phyloP scores from a whole-genome alignment of 1,140 invertebrate species.

The Lasioglossum baleicum region DNA sequence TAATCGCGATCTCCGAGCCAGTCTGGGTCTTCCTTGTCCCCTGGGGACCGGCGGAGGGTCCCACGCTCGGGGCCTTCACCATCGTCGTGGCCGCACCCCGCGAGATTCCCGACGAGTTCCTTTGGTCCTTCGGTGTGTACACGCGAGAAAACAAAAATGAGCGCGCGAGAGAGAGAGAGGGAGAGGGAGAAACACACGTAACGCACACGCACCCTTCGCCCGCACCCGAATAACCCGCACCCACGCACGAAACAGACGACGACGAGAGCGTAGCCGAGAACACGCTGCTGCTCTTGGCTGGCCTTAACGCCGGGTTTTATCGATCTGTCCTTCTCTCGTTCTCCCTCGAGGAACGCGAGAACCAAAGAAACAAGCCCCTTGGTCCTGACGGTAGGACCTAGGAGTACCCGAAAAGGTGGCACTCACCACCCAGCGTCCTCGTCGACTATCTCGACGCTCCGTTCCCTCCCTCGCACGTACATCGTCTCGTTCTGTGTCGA shows the following conservation, averaged over 20 bases:
- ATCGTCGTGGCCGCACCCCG: constrained; percentile 71
- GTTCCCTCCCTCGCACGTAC: constrained; percentile 44
- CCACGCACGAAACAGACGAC: background rate
- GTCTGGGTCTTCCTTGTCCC: constrained; percentile 59
- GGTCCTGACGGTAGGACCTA: constrained; percentile 28
- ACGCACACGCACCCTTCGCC: no score
- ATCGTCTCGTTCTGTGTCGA: constrained; percentile 38
- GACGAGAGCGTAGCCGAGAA: background rate
- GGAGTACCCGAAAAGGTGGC: constrained; percentile 45
- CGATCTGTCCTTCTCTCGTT: constrained; percentile 59
- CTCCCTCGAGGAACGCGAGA: constrained; percentile 23
- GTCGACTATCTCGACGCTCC: constrained; percentile 56
- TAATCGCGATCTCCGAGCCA: constrained; percentile 73
- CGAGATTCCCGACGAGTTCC: background rate
- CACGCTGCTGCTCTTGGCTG: constrained; percentile 33
- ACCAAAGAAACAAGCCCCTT: constrained; percentile 4
- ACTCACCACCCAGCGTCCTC: constrained; percentile 54
- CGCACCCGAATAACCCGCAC: background rate
- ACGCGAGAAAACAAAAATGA: background rate
- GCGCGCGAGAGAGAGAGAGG: no score
- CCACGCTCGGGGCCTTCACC: constrained; percentile 71
- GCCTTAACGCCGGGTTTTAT: constrained; percentile 58
- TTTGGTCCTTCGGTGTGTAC: background rate
- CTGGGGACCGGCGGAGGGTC: constrained; percentile 47
- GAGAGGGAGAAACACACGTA: no score